A percentile compares a stretch with the other conserved stretches of the same genome.
phyloP scores from a whole-genome alignment of 2,113 vertebrate genomes.

The Cricetomys ansorgei region DNA sequence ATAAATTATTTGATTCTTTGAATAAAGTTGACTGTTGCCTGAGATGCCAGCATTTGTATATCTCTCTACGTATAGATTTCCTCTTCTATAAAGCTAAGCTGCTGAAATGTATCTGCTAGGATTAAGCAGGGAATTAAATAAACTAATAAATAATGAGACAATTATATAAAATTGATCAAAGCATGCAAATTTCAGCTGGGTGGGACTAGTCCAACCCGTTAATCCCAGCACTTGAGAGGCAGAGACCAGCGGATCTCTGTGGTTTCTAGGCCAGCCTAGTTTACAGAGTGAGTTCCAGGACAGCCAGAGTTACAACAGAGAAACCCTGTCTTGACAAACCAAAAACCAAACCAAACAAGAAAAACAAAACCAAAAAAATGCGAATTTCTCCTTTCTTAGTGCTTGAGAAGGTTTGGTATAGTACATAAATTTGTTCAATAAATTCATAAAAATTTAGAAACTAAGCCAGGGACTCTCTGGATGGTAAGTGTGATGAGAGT shows the following conservation, averaged over 20 bases:
- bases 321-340: no score
- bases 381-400: neutral
- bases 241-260: no score
- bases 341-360: no score
- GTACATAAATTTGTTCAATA: neutral
- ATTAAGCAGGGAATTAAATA: neutral
- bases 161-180: neutral
- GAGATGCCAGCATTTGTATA: neutral
- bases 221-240: no score
- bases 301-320: no score
- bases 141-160: neutral
- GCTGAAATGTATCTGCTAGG: neutral
- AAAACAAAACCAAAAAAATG: no score
- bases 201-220: no score
- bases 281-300: no score
- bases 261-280: no score
- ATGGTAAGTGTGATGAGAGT: neutral
- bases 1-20: neutral
- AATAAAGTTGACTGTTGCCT: no score
- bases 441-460: neutral
- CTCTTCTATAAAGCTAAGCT: neutral
- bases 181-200: neutral
- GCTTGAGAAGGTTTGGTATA: neutral
- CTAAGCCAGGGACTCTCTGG: neutral
- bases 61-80: neutral